A percentile compares a stretch with the other conserved stretches of the same genome.
Conservation (phyloP, 2,113 vertebrate species). For the Dermatemys mawii region DNA sequence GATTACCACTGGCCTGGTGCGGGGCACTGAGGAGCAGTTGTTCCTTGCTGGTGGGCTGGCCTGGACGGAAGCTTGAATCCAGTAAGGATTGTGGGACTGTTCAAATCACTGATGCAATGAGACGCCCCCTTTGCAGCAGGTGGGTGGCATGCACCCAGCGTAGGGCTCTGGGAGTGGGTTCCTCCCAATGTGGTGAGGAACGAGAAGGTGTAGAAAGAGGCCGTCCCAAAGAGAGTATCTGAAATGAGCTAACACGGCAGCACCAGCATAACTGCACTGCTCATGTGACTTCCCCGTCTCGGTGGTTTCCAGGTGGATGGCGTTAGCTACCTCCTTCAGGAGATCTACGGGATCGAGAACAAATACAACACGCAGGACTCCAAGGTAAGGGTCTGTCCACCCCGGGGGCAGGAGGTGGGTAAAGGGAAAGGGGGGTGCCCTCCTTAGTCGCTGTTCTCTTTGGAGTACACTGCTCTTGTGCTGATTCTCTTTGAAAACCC, state of each 20-base stretch:
- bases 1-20: background rate
- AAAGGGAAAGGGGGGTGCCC: too few relatives aligned
- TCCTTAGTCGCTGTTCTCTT: background rate
- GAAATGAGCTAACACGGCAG: background rate
- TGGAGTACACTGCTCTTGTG: background rate
- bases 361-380: slow-evolving; percentile 96
- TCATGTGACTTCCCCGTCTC: background rate
- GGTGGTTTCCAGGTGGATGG: slow-evolving; percentile 90
- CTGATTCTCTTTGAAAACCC: background rate
- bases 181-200: background rate
- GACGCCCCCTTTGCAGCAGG: background rate
- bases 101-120: background rate
- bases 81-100: background rate
- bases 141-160: background rate
- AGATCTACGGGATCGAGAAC: slow-evolving; percentile 99
- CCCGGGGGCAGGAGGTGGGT: too few relatives aligned
- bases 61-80: background rate
- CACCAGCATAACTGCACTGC: background rate
- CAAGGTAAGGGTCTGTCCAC: slow-evolving; percentile 79
- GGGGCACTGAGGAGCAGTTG: fast-evolving
- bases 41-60: background rate
- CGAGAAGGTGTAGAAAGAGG: background rate
- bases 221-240: background rate
- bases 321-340: slow-evolving; percentile 97
- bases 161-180: background rate